These are phyloP conservation scores for Malurus splendens DNA, from an alignment of 2,797 vertebrate species.

Conservation along the genomic window DNA sequence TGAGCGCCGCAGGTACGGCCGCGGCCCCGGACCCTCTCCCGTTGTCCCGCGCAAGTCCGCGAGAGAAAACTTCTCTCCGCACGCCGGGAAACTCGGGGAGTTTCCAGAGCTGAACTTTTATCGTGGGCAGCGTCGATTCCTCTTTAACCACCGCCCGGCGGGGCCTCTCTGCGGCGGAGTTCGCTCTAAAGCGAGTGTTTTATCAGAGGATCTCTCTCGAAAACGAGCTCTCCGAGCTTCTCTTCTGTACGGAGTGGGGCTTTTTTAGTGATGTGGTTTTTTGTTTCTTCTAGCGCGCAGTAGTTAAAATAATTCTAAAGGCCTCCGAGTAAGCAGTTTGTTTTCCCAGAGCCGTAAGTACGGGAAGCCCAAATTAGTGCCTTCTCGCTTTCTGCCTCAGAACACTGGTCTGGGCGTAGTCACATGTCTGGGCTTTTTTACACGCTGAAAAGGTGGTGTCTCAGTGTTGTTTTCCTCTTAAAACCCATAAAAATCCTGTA, in stretches of 20 bases:
- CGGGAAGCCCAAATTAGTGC: not conserved
- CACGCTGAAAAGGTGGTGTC: not conserved
- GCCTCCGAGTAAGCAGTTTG: not conserved
- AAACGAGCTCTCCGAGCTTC: not conserved
- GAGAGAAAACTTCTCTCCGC: not conserved
- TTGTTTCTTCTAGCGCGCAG: not conserved
- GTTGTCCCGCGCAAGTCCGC: not conserved
- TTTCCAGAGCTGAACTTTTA: not conserved
- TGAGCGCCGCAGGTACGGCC: not conserved
- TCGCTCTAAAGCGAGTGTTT: not conserved
- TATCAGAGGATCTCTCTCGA: not conserved
- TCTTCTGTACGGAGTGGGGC: rapidly evolving
- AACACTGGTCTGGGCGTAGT: not conserved
- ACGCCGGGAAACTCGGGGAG: not conserved
- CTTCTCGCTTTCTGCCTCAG: not conserved
- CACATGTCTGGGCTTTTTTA: not conserved
- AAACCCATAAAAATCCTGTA: not conserved
- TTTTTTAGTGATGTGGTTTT: not conserved
- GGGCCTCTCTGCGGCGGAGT: not conserved
- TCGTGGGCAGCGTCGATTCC: not conserved
- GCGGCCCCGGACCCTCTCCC: not conserved
- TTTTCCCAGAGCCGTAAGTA: not conserved
- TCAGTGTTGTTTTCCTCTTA: not conserved
- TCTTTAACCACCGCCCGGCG: not conserved
- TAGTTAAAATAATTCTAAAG: not conserved